phyloP scores from a whole-genome alignment of 2,113 vertebrate species.

The Junco hyemalis region DNA sequence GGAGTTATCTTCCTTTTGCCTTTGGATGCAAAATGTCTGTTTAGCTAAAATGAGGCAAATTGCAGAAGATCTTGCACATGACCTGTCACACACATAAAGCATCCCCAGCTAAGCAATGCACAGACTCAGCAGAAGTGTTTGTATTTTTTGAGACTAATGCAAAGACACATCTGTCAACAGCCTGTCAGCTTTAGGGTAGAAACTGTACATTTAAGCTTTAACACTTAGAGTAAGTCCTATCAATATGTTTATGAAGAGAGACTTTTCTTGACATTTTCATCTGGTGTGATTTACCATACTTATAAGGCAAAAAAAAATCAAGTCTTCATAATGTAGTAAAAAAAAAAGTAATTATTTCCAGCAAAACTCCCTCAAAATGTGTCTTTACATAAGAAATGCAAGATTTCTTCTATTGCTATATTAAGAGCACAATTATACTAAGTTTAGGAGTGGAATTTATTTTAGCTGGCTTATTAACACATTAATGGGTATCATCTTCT shows the following conservation, averaged over 20 bases:
- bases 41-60: background rate
- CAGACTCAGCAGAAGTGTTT: constrained; percentile 9
- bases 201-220: constrained; percentile 3
- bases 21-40: background rate
- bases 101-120: background rate
- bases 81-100: background rate
- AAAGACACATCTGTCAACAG: constrained; percentile 29
- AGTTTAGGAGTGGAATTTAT: background rate
- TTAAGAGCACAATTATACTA: background rate
- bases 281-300: background rate
- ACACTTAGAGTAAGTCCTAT: background rate
- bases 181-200: background rate
- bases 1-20: background rate
- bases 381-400: background rate
- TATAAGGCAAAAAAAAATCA: background rate
- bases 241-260: background rate
- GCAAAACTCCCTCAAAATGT: background rate
- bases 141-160: background rate
- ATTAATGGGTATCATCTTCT: background rate
- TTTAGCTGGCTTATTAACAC: background rate
- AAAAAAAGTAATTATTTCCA: background rate
- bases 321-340: background rate
- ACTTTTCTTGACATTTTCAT: background rate
- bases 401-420: background rate
- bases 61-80: background rate